Percentiles rank a stretch among this genome's conserved stretches.
Conservation (phyloP, 2,888 invertebrate genomes). For the Iphiclides podalirius region DNA sequence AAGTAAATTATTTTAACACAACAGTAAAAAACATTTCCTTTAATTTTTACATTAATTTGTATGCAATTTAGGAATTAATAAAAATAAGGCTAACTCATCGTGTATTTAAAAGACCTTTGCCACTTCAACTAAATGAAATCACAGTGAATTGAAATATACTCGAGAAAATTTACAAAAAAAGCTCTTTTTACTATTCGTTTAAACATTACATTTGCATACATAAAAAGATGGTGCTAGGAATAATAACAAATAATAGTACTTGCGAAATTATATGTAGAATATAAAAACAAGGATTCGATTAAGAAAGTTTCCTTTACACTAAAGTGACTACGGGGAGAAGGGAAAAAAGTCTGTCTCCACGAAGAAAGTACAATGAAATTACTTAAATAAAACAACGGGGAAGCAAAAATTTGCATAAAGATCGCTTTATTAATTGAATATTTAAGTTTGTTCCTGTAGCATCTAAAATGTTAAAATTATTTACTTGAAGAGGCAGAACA, state of each 20-base stretch:
- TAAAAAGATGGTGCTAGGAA: not conserved
- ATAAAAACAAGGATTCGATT: conserved; percentile 1
- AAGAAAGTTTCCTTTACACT: not conserved
- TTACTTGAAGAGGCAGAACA: too few relatives aligned
- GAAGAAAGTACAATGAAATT: not conserved
- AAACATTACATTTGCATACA: not conserved
- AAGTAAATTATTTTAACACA: too few relatives aligned
- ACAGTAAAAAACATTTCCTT: too few relatives aligned
- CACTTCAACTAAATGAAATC: too few relatives aligned
- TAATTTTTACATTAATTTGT: too few relatives aligned
- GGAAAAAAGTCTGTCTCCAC: not conserved
- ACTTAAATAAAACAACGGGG: not conserved
- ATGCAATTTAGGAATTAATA: too few relatives aligned
- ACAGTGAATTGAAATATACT: too few relatives aligned
- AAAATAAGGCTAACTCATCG: too few relatives aligned
- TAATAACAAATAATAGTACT: not conserved
- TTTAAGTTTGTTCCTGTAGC: not conserved
- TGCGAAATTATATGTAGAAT: conserved; percentile 9
- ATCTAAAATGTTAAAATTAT: too few relatives aligned
- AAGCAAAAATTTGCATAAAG: not conserved
- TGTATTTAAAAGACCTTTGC: too few relatives aligned
- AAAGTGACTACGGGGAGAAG: not conserved
- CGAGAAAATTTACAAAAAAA: too few relatives aligned
- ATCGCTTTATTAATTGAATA: conserved; percentile 1
- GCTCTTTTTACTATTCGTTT: too few relatives aligned